These are phyloP conservation scores for Drosophila simulans DNA, from an alignment of 1,140 invertebrate species.

Conservation along the genomic window DNA sequence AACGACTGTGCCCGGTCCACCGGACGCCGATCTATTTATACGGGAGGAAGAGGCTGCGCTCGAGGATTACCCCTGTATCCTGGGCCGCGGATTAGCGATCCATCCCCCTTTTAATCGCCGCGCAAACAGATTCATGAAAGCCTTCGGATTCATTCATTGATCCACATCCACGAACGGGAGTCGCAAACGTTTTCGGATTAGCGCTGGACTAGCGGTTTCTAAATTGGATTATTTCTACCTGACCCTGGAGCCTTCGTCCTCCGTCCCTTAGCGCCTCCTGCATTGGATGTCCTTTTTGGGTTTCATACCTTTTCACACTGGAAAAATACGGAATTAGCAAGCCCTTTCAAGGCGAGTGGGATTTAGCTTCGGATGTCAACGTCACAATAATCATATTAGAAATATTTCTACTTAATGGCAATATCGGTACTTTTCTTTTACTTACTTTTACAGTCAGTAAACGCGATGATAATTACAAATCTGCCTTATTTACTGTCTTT, in stretches of 20 bases:
- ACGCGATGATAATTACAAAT: no score
- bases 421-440: no score
- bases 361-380: no score
- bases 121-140: constrained; percentile 65
- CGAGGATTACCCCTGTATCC: constrained; percentile 37
- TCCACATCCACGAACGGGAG: constrained; percentile 24
- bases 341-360: neutral
- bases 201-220: constrained; percentile 19
- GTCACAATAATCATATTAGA: no score
- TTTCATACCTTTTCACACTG: neutral
- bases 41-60: no score
- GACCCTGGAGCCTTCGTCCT: neutral
- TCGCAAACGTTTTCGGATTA: constrained; percentile 53
- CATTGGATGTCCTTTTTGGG: neutral
- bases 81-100: constrained; percentile 38
- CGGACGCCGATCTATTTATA: constrained; percentile 25
- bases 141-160: constrained; percentile 76
- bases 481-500: no score
- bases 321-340: no score
- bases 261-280: neutral
- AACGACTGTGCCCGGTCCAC: constrained; percentile 17
- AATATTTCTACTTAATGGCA: no score
- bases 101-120: constrained; percentile 10
- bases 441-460: no score
- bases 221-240: constrained; percentile 68